These are phyloP conservation scores for Margarornis squamiger DNA, from an alignment of 2,797 vertebrate genomes.

Conservation along the genomic window DNA sequence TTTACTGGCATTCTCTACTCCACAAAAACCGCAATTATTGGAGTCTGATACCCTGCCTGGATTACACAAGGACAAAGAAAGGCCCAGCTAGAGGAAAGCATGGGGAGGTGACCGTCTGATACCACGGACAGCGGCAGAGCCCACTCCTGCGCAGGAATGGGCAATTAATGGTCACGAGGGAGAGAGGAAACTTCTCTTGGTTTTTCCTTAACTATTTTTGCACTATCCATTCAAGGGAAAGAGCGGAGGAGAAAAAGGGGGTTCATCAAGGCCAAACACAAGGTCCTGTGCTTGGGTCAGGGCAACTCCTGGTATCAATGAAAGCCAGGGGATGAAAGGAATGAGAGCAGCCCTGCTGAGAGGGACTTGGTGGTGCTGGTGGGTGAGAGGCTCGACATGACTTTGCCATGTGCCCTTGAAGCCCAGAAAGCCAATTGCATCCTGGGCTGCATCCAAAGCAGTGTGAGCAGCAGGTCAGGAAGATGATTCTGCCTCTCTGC, in stretches of 20 bases:
- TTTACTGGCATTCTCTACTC: not conserved
- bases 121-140: not conserved
- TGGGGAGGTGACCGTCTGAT: accelerated
- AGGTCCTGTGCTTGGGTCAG: not conserved
- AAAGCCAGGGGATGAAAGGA: not conserved
- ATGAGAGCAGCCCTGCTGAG: not conserved
- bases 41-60: not conserved
- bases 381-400: not conserved
- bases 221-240: not conserved
- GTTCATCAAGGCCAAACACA: not conserved
- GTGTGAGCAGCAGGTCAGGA: not conserved
- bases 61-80: not conserved
- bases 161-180: not conserved
- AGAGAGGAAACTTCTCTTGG: not conserved
- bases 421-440: not conserved
- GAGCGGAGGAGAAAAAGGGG: not conserved
- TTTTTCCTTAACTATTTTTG: accelerated
- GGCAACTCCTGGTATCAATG: accelerated
- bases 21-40: not conserved
- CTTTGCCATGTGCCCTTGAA: too few relatives aligned
- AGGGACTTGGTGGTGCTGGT: not conserved
- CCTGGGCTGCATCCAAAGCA: not conserved
- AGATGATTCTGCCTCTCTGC: not conserved
- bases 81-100: not conserved
- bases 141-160: accelerated